Conservation (phyloP, 2,888 invertebrate genomes). For the Cordilura impudica region DNA sequence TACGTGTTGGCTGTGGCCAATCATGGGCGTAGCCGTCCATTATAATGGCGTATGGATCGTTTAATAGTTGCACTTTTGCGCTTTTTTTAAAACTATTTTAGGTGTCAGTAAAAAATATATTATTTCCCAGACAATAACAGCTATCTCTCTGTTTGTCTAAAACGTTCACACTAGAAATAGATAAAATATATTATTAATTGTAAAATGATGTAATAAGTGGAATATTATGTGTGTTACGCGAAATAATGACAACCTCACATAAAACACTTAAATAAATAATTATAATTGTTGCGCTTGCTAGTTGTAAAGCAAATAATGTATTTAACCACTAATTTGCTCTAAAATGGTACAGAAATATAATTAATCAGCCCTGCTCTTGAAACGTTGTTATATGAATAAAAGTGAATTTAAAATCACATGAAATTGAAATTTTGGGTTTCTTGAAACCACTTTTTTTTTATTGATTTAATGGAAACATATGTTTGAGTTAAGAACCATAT, state of each 20-base stretch:
- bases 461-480: no score
- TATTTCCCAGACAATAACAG: background rate
- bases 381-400: no score
- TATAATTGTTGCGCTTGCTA: background rate
- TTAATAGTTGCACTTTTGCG: conserved; percentile 73
- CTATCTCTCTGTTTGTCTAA: background rate
- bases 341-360: no score
- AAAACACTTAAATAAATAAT: conserved; percentile 21
- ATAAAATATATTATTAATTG: background rate
- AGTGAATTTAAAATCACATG: no score
- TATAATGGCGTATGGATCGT: conserved; percentile 70
- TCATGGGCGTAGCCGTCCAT: conserved; percentile 77
- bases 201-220: conserved; percentile 15
- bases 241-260: background rate
- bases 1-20: conserved; percentile 75
- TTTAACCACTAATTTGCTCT: background rate
- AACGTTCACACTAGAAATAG: background rate
- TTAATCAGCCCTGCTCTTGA: no score
- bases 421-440: no score
- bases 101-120: background rate
- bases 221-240: background rate
- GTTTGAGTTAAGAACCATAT: no score
- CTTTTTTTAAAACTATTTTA: conserved; percentile 36
- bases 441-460: no score
- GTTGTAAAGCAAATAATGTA: no score